Percentiles rank a stretch among this genome's conserved stretches.
phyloP scores from a whole-genome alignment of 1,140 invertebrate genomes.

The Trichonephila clavipes region DNA sequence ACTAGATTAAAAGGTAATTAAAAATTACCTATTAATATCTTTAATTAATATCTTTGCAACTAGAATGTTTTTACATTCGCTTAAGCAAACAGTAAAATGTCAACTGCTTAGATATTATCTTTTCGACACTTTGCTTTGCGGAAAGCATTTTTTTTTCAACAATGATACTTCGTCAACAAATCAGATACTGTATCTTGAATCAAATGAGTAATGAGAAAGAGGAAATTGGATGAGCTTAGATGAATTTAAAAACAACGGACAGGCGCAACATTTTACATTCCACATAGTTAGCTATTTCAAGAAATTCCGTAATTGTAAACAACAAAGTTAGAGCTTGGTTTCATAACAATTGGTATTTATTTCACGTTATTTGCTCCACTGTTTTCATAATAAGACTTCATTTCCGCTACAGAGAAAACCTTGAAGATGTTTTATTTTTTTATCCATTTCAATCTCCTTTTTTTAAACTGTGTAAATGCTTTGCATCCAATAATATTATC shows the following conservation, averaged over 20 bases:
- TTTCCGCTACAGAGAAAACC: background rate
- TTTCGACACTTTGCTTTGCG: background rate
- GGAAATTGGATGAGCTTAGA: background rate
- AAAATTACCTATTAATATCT: too few relatives aligned
- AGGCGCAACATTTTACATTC: background rate
- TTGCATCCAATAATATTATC: background rate
- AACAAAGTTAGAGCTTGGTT: background rate
- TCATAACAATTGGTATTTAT: background rate
- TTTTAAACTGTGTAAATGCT: background rate
- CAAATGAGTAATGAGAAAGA: conserved; percentile 8
- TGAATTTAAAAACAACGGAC: background rate
- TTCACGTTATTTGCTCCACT: background rate
- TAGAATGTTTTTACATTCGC: background rate
- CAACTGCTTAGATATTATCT: background rate
- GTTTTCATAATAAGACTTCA: background rate
- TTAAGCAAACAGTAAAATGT: background rate
- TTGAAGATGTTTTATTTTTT: background rate
- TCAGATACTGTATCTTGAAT: background rate
- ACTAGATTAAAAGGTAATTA: too few relatives aligned
- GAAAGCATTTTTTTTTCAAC: background rate
- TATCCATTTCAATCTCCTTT: background rate
- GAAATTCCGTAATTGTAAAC: background rate
- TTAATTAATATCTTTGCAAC: background rate
- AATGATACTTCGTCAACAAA: background rate
- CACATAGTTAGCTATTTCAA: background rate